A percentile compares a stretch with the other conserved stretches of the same genome.
These are phyloP conservation scores for Oscheius sp. DNA, from an alignment of 2,888 invertebrate genomes.

Conservation along the genomic window DNA sequence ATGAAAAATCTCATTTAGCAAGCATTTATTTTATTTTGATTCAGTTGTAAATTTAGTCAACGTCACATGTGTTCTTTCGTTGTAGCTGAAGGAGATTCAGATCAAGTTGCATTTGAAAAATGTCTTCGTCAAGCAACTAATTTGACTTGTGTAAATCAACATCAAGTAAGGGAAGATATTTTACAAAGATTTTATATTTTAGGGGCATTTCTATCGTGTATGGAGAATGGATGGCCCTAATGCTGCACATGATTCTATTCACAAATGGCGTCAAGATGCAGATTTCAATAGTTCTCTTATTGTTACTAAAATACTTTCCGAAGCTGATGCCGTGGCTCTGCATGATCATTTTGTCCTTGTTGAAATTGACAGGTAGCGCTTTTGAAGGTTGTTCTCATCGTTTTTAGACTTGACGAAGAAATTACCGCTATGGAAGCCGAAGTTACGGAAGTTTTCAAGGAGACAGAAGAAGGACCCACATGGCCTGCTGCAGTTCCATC, in stretches of 20 bases:
- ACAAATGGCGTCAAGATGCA: slow-evolving; percentile 47
- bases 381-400: not conserved
- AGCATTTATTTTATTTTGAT: not conserved
- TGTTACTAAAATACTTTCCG: slow-evolving; percentile 74
- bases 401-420: slow-evolving; percentile 64
- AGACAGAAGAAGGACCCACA: slow-evolving; percentile 75
- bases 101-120: slow-evolving; percentile 67
- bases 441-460: slow-evolving; percentile 74
- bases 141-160: slow-evolving; percentile 56
- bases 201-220: slow-evolving; percentile 48
- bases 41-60: slow-evolving; percentile 55
- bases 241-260: slow-evolving; percentile 57
- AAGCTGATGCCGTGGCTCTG: slow-evolving; percentile 74
- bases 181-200: slow-evolving; percentile 3
- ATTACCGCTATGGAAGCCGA: slow-evolving; percentile 74
- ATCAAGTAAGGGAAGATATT: slow-evolving; percentile 51
- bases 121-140: slow-evolving; percentile 68
- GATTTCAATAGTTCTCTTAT: slow-evolving; percentile 71
- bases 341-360: slow-evolving; percentile 71
- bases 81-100: slow-evolving; percentile 49
- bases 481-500: slow-evolving; percentile 85
- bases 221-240: slow-evolving; percentile 55
- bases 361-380: slow-evolving; percentile 53
- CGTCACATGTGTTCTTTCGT: slow-evolving; percentile 60
- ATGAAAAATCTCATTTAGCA: slow-evolving; percentile 80